Evolutionary conservation across 1,140 invertebrate species (phyloP).

Genomic region (Psilanteris sp.): DNA sequence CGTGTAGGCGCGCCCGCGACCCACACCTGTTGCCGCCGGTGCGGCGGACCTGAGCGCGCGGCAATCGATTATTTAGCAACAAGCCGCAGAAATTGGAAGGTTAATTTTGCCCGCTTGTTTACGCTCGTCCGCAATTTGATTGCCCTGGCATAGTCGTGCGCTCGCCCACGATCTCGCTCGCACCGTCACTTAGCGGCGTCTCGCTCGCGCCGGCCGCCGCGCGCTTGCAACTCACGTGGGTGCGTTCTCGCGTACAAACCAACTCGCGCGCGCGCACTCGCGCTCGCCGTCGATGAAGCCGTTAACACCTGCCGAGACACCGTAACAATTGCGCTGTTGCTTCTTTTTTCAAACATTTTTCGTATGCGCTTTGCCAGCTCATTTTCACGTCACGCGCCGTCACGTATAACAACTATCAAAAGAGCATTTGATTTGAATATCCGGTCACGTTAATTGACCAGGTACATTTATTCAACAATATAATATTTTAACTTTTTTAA

Average conservation of each 20-base stretch:
- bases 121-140: slow-evolving; percentile 73
- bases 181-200: slow-evolving; percentile 15
- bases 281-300: too few species aligned
- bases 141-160: slow-evolving; percentile 53
- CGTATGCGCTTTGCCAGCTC: too few species aligned
- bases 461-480: too few species aligned
- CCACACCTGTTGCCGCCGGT: slow-evolving; percentile 71
- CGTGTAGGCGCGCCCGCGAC: slow-evolving; percentile 65
- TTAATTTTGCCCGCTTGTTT: slow-evolving; percentile 75
- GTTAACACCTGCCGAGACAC: too few species aligned
- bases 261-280: too few species aligned
- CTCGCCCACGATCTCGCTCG: slow-evolving; percentile 46
- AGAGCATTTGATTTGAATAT: too few species aligned
- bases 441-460: too few species aligned
- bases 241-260: slow-evolving; percentile 11
- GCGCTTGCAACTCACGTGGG: slow-evolving; percentile 13
- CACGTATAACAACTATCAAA: too few species aligned
- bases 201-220: slow-evolving; percentile 15
- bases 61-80: slow-evolving; percentile 78
- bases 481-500: too few species aligned
- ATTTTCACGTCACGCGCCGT: too few species aligned
- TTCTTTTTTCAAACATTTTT: too few species aligned
- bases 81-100: slow-evolving; percentile 76
- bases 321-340: too few species aligned
- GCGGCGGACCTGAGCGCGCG: slow-evolving; percentile 65